Base-by-base conservation (phyloP, 2,888 invertebrate genomes). In the Athetis lepigone region DNA sequence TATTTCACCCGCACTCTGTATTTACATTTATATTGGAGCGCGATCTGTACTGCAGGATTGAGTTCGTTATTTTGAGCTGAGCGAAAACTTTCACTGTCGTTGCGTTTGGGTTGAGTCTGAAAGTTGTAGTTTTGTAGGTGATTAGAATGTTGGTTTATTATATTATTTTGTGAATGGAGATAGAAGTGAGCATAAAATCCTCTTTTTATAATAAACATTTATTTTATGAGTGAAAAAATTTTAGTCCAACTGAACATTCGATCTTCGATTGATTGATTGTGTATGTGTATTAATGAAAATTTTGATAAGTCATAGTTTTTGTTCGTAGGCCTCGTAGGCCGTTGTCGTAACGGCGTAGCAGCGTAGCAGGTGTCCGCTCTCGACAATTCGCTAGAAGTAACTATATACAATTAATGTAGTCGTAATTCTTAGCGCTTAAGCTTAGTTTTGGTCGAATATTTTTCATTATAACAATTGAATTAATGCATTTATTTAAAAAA, bases 11-110 rank as follows among this genome's bases (percentile, higher is more conserved):
- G 80, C 71, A 69, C 77, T 74, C 83, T 86, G 79, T 93, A 95
- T 95, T 95, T 92, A 94, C 94, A 95, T 95, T 92, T 95, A 95
- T 94, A 95, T 95, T 94, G 94, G 86, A 85, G 39, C 83, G 36
- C 47, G 76, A 76, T 73, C 66, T 65, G 49, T 51, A 49, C 56
- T 33, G 46, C 55, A 21, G 70, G 51, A 69, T 66, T 56, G 70
- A 47, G 76, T 70, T 67, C 43, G 75, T 70, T 75, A 75, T 78
- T 78, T 78, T 60, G 71, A 61, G 51, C 46, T 46, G 61, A 13
- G 49, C 29, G 67, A 33, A 79, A 80, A 74, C 75, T 78, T 76
- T 59, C 45, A 16, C 40, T 57, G 16, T 36, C 27, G 2, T 7
- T 52, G 40, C 39, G 25, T 56, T 19, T 23, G 21, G 18, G 36